A percentile compares a stretch with the other conserved stretches of the same genome.
phyloP scores from a whole-genome alignment of 2,113 vertebrate species.

The Fukomys damarensis region DNA sequence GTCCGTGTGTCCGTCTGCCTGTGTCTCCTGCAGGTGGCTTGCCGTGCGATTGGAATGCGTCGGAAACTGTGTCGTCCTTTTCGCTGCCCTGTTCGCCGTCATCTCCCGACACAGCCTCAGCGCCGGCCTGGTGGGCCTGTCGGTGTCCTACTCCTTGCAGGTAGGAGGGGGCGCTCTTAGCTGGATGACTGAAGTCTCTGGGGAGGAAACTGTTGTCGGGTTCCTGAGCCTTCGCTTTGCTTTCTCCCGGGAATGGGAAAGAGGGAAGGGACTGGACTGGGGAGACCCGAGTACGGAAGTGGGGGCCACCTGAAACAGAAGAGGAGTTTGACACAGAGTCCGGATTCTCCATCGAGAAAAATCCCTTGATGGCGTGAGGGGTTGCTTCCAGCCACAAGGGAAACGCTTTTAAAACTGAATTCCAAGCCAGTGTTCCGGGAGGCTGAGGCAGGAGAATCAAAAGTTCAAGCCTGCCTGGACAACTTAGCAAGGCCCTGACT shows the following conservation, averaged over 20 bases:
- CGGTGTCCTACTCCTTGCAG: slow-evolving; percentile 96
- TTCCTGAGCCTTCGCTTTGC: background rate
- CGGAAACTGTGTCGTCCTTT: slow-evolving; percentile 95
- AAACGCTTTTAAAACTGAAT: background rate
- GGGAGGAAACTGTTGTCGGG: too few relatives aligned
- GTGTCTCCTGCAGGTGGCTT: slow-evolving; percentile 90
- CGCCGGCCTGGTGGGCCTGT: slow-evolving; percentile 94
- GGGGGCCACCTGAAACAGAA: background rate
- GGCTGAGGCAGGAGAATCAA: background rate
- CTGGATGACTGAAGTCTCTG: background rate
- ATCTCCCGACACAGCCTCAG: slow-evolving; percentile 92
- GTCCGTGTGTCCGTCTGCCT: accelerated
- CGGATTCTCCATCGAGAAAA: background rate
- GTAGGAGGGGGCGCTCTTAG: slow-evolving; percentile 76
- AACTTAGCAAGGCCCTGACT: background rate
- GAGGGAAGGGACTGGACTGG: background rate
- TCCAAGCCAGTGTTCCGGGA: background rate
- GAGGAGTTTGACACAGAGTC: accelerated
- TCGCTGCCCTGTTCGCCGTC: slow-evolving; percentile 93
- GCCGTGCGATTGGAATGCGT: slow-evolving; percentile 95
- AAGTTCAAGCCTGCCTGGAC: background rate
- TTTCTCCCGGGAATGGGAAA: background rate
- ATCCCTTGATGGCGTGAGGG: background rate
- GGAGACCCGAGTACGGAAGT: background rate
- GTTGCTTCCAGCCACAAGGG: background rate